Evolutionary conservation across 2,797 vertebrate species (phyloP).

Genomic region (Mormyrops boulengeri): DNA sequence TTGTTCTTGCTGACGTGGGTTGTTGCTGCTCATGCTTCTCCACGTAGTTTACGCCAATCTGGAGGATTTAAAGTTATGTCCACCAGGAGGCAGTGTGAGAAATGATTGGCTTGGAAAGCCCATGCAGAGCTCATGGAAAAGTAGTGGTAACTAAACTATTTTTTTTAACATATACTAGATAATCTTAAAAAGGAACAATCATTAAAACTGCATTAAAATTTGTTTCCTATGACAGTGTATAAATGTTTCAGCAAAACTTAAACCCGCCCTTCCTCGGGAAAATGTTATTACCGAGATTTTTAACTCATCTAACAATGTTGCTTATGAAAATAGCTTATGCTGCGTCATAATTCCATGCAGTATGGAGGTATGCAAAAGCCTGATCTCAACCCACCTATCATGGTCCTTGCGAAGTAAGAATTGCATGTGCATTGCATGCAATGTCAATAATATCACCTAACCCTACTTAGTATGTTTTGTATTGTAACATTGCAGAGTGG

Average conservation of each 20-base stretch:
- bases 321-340: not conserved
- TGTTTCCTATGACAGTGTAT: not conserved
- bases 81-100: not conserved
- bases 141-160: not conserved
- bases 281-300: not conserved
- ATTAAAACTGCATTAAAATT: not conserved
- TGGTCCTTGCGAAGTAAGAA: not conserved
- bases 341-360: not conserved
- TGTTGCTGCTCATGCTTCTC: not conserved
- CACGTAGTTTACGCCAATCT: not conserved
- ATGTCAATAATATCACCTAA: not conserved
- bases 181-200: not conserved
- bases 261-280: not conserved
- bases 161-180: not conserved
- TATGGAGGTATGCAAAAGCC: not conserved
- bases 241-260: not conserved
- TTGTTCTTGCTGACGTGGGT: not conserved
- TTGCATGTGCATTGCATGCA: not conserved
- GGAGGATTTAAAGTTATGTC: not conserved
- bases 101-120: not conserved
- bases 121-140: not conserved
- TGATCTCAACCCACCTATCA: not conserved
- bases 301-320: not conserved
- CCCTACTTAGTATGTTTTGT: not conserved
- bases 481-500: not conserved